phyloP scores from a whole-genome alignment of 2,888 invertebrate genomes.

The Rutpela maculata region DNA sequence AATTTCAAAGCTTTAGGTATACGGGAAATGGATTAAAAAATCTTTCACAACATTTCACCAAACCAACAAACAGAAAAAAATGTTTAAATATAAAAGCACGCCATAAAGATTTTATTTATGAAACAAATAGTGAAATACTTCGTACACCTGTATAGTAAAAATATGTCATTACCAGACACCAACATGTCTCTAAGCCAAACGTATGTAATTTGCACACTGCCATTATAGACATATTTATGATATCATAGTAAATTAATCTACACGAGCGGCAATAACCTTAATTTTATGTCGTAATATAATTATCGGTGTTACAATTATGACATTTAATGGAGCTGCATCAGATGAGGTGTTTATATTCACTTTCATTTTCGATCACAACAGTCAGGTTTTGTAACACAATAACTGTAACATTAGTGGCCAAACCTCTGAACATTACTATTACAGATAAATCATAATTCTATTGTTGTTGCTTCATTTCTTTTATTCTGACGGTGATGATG shows the following conservation, averaged over 20 bases:
- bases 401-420: conserved; percentile 35
- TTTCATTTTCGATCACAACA: conserved; percentile 38
- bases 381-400: conserved; percentile 34
- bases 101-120: no score
- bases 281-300: conserved; percentile 23
- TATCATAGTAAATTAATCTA: background rate
- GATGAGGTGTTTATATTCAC: conserved; percentile 35
- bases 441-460: conserved; percentile 10
- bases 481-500: conserved; percentile 21
- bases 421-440: conserved; percentile 27
- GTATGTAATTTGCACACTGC: background rate
- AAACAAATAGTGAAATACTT: no score
- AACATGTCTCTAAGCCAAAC: background rate
- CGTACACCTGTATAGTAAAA: background rate
- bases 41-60: no score
- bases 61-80: no score
- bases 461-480: conserved; percentile 32
- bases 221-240: background rate
- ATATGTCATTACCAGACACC: background rate
- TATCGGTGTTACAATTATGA: conserved; percentile 35
- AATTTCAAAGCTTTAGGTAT: no score
- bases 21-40: no score
- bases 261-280: conserved; percentile 34
- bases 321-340: conserved; percentile 29
- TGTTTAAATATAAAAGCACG: no score